A percentile compares a stretch with the other conserved stretches of the same genome.
Conservation (phyloP, 2,797 vertebrate genomes). For the Chiroxiphia lanceolata region DNA sequence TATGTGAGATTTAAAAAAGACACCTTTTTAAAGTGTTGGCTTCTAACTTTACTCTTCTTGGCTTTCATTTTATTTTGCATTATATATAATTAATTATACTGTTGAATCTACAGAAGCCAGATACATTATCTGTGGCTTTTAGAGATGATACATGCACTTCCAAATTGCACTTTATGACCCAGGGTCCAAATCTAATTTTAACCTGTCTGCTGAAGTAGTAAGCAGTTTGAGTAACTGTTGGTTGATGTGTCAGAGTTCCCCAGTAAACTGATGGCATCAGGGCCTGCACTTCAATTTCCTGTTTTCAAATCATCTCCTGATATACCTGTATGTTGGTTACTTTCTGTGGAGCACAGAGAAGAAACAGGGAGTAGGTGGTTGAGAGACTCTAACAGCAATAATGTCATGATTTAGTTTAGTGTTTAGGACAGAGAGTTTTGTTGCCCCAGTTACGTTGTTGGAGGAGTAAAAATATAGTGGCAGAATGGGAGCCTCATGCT, state of each 20-base stretch:
- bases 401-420: not conserved
- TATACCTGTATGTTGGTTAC: not conserved
- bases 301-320: not conserved
- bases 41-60: not conserved
- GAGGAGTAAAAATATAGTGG: not conserved
- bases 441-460: fast-evolving
- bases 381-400: not conserved
- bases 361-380: not conserved
- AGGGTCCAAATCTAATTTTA: not conserved
- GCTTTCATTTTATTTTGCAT: not conserved
- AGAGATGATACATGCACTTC: not conserved
- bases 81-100: not conserved
- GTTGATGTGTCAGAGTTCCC: not conserved
- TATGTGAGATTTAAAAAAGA: not conserved
- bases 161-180: not conserved
- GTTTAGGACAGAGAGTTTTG: not conserved
- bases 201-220: not conserved
- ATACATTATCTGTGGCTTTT: not conserved
- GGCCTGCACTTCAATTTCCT: not conserved
- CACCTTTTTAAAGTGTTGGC: not conserved
- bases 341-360: not conserved
- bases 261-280: not conserved
- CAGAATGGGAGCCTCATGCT: not conserved
- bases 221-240: not conserved
- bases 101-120: not conserved